These are phyloP conservation scores for Craterocephalus amniculus DNA, from an alignment of 2,797 vertebrate genomes.

Conservation along the genomic window DNA sequence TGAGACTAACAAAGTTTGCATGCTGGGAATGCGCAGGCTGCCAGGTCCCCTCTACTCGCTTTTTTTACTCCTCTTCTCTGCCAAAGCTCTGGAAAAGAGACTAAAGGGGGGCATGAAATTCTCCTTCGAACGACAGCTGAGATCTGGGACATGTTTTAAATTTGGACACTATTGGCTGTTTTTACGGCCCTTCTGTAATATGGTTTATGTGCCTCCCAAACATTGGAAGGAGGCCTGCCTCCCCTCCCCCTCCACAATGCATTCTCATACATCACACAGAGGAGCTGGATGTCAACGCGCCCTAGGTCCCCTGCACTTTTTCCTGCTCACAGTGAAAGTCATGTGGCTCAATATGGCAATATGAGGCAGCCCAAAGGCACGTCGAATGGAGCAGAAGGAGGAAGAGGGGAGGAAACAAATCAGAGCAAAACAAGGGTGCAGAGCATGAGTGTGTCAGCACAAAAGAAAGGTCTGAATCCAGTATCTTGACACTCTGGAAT, in stretches of 20 bases:
- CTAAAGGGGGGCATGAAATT: conserved; percentile 42
- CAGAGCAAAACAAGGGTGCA: background rate
- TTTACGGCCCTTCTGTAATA: conserved; percentile 66
- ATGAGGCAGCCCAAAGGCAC: conserved; percentile 14
- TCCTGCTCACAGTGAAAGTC: conserved; percentile 43
- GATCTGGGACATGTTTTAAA: conserved; percentile 79
- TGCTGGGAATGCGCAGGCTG: conserved; percentile 55
- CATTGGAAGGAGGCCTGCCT: conserved; percentile 50
- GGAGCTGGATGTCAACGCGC: conserved; percentile 63
- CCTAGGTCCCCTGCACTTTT: conserved; percentile 53
- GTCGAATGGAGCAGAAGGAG: background rate
- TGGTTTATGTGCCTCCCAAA: conserved; percentile 73
- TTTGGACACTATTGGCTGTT: conserved; percentile 72
- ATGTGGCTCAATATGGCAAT: conserved; percentile 39
- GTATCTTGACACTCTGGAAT: background rate
- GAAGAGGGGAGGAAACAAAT: background rate
- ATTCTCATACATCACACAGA: conserved; percentile 67
- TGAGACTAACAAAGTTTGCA: conserved; percentile 59
- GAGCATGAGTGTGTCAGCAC: conserved; percentile 9
- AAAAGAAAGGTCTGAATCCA: background rate
- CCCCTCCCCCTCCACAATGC: conserved; percentile 41
- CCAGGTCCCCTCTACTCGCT: conserved; percentile 59
- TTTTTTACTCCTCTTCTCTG: conserved; percentile 57
- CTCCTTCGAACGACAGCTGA: conserved; percentile 63
- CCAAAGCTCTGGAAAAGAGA: conserved; percentile 60